Conservation (phyloP, 2,888 invertebrate species). For the Tuta absoluta region DNA sequence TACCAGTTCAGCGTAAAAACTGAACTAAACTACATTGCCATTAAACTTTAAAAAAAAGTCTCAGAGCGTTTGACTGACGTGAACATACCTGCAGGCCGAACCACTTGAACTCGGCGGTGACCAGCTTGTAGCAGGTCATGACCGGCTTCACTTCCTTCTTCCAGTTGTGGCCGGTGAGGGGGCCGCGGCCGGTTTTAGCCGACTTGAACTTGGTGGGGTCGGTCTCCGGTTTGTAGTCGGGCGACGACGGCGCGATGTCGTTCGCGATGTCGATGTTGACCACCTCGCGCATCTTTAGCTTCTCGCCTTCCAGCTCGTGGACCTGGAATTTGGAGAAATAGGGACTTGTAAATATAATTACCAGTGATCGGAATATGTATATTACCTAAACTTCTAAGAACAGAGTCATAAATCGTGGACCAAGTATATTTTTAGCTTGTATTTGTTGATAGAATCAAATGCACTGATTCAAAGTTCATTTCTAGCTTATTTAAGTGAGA, state of each 20-base stretch:
- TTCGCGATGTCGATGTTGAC: conserved; percentile 98
- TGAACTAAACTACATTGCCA: too few relatives aligned
- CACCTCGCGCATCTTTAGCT: conserved; percentile 93
- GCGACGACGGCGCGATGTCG: conserved; percentile 83
- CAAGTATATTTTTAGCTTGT: too few relatives aligned
- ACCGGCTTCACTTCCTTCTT: conserved; percentile 73
- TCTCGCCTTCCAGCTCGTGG: conserved; percentile 94
- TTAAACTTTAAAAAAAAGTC: too few relatives aligned
- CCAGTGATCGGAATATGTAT: too few relatives aligned
- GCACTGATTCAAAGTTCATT: too few relatives aligned
- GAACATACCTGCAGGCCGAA: conserved; percentile 92
- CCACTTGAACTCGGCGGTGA: conserved; percentile 68
- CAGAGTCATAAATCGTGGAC: too few relatives aligned
- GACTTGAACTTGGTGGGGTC: conserved; percentile 90
- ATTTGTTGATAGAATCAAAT: too few relatives aligned
- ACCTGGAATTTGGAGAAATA: conserved; percentile 81
- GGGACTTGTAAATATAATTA: neutral
- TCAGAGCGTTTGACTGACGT: too few relatives aligned
- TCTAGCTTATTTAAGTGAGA: too few relatives aligned
- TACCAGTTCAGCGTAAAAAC: too few relatives aligned
- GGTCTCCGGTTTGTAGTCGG: conserved; percentile 91
- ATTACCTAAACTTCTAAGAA: too few relatives aligned
- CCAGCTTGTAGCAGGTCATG: too few relatives aligned
- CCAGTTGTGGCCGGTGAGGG: conserved; percentile 90
- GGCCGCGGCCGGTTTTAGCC: conserved; percentile 95